A percentile compares a stretch with the other conserved stretches of the same genome.
These are phyloP conservation scores for Myripristis jacobus DNA, from an alignment of 2,797 vertebrate genomes.

Conservation along the genomic window DNA sequence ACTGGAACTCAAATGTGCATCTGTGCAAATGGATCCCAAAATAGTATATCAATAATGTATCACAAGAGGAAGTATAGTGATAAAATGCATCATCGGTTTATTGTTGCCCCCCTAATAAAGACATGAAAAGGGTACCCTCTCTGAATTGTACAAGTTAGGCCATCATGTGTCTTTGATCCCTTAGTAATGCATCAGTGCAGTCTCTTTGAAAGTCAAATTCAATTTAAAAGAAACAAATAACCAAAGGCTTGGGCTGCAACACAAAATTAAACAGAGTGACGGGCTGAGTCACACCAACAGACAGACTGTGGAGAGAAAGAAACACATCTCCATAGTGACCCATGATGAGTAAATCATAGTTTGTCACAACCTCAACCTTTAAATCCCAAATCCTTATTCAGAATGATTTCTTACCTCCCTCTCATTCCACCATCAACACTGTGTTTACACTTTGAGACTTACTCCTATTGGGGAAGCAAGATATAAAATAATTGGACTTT, in stretches of 20 bases:
- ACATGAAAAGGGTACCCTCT: conserved; percentile 30
- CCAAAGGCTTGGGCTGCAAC: conserved; percentile 79
- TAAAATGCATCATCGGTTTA: too few species aligned
- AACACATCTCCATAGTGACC: conserved; percentile 42
- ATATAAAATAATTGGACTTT: conserved; percentile 77
- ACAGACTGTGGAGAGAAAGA: conserved; percentile 11
- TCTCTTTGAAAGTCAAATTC: conserved; percentile 11
- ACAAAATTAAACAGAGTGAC: conserved; percentile 78
- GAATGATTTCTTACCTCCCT: conserved; percentile 43
- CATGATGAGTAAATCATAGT: conserved; percentile 43
- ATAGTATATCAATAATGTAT: too few species aligned
- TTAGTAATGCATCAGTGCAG: conserved; percentile 39
- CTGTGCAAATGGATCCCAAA: too few species aligned
- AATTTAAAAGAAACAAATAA: conserved; percentile 14
- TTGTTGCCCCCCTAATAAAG: too few species aligned
- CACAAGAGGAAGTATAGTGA: too few species aligned
- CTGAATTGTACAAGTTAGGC: conserved; percentile 41
- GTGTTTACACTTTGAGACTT: conserved; percentile 70
- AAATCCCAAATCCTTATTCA: conserved; percentile 43
- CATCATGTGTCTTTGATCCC: conserved; percentile 32
- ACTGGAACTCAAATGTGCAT: too few species aligned
- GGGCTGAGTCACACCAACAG: conserved; percentile 69
- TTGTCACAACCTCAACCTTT: conserved; percentile 30
- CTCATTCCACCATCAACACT: conserved; percentile 77
- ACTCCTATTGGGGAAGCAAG: conserved; percentile 50